Percentiles rank a stretch among this genome's conserved stretches.
Conservation (phyloP, 1,140 invertebrate species). For the Pristionchus pacificus region DNA sequence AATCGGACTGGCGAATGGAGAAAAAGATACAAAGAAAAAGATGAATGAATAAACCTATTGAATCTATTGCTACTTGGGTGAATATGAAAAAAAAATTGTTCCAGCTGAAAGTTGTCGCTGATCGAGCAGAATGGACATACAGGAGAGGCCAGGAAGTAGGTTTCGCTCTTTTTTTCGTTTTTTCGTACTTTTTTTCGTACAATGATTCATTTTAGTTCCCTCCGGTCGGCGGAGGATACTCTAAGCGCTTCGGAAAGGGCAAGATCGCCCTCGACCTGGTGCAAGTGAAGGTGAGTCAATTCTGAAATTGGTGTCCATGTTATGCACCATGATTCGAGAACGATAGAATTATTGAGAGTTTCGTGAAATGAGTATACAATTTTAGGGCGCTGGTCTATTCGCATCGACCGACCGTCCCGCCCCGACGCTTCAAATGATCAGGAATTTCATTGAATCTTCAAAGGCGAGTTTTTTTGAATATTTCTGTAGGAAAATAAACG, state of each 20-base stretch:
- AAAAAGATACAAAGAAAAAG: too few species aligned
- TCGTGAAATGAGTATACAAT: too few species aligned
- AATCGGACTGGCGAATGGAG: too few species aligned
- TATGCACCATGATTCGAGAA: too few species aligned
- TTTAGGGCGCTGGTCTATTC: conserved; percentile 63
- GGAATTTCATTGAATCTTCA: too few species aligned
- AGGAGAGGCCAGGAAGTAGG: conserved; percentile 2
- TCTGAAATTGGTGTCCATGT: too few species aligned
- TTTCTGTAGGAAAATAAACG: too few species aligned
- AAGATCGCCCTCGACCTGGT: conserved; percentile 20
- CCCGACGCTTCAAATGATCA: conserved; percentile 58
- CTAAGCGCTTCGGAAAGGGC: conserved; percentile 23
- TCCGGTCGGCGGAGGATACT: conserved; percentile 28
- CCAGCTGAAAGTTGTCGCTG: not conserved
- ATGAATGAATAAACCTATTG: too few species aligned
- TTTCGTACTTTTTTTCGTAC: not conserved
- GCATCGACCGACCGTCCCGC: conserved; percentile 62
- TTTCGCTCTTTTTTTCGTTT: too few species aligned
- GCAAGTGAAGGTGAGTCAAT: conserved; percentile 31
- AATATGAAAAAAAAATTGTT: not conserved
- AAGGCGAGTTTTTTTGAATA: too few species aligned
- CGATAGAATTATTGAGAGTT: too few species aligned
- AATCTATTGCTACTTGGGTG: too few species aligned
- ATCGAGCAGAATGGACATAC: conserved; percentile 16
- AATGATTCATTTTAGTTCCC: not conserved